These are phyloP conservation scores for Drosophila parthenogenetica DNA, from an alignment of 2,888 invertebrate species.

Conservation along the genomic window DNA sequence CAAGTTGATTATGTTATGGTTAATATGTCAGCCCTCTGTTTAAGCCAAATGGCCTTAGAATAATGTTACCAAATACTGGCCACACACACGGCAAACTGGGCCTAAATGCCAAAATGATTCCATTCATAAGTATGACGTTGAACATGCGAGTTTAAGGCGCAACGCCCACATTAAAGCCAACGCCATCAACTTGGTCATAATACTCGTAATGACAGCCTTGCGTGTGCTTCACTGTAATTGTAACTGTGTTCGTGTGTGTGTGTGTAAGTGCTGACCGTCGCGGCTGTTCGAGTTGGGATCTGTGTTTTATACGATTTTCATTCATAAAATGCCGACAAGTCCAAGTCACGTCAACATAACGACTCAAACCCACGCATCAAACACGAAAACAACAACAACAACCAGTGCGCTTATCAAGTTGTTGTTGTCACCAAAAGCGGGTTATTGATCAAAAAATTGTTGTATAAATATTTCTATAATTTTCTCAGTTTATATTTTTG, in stretches of 20 bases:
- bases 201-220: constrained; percentile 72
- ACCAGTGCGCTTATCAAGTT: constrained; percentile 62
- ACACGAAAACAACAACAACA: constrained; percentile 15
- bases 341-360: constrained; percentile 51
- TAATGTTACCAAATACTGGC: constrained; percentile 5
- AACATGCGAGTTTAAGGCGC: constrained; percentile 31
- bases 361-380: constrained; percentile 62
- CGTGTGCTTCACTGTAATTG: constrained; percentile 48
- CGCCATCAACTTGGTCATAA: constrained; percentile 56
- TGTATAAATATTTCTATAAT: constrained; percentile 24
- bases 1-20: constrained; percentile 22
- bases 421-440: constrained; percentile 22
- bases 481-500: constrained; percentile 6
- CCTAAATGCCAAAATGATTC: constrained; percentile 7
- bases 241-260: constrained; percentile 10
- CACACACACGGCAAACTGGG: constrained; percentile 5
- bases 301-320: constrained; percentile 47
- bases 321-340: constrained; percentile 75
- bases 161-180: constrained; percentile 61
- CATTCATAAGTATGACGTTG: constrained; percentile 54
- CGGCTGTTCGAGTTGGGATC: constrained; percentile 21
- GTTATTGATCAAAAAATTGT: constrained; percentile 28
- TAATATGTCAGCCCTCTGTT: constrained; percentile 14
- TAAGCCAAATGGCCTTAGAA: constrained; percentile 8
- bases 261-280: constrained; percentile 32